Conservation (phyloP, 2,113 vertebrate genomes). For the Tapirus terrestris region DNA sequence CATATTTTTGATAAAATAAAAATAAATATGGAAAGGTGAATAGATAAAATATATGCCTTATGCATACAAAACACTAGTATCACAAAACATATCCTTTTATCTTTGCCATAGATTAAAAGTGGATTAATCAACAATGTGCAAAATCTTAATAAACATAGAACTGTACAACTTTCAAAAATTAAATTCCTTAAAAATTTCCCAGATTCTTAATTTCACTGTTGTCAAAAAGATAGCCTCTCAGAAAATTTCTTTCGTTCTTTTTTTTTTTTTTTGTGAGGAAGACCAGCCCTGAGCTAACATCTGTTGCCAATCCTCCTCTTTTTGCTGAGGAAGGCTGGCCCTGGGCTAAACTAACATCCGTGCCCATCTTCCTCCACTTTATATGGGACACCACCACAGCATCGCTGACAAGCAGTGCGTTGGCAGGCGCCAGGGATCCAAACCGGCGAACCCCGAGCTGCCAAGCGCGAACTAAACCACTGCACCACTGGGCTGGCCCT, state of each 20-base stretch:
- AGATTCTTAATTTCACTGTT: conserved; percentile 37
- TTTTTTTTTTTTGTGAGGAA: too few species aligned
- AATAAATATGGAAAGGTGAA: not conserved
- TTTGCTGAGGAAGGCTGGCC: too few species aligned
- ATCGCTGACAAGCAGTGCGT: too few species aligned
- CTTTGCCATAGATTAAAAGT: not conserved
- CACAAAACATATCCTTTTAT: conserved; percentile 1
- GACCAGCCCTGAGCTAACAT: too few species aligned
- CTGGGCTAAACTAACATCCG: too few species aligned
- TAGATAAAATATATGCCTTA: not conserved
- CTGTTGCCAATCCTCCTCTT: too few species aligned
- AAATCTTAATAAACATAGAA: conserved; percentile 6
- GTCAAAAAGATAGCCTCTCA: not conserved
- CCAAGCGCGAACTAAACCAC: too few species aligned
- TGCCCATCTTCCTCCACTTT: too few species aligned
- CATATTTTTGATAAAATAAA: conserved; percentile 14
- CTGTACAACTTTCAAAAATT: conserved; percentile 1
- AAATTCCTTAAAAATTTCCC: not conserved
- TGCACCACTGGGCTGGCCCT: too few species aligned
- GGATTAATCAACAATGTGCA: not conserved
- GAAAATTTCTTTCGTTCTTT: not conserved
- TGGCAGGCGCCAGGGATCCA: too few species aligned
- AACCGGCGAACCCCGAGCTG: too few species aligned
- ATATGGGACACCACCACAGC: too few species aligned
- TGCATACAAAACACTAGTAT: not conserved